Base-by-base conservation (phyloP, 2,113 vertebrate species). In the Siphamia tubifer region DNA sequence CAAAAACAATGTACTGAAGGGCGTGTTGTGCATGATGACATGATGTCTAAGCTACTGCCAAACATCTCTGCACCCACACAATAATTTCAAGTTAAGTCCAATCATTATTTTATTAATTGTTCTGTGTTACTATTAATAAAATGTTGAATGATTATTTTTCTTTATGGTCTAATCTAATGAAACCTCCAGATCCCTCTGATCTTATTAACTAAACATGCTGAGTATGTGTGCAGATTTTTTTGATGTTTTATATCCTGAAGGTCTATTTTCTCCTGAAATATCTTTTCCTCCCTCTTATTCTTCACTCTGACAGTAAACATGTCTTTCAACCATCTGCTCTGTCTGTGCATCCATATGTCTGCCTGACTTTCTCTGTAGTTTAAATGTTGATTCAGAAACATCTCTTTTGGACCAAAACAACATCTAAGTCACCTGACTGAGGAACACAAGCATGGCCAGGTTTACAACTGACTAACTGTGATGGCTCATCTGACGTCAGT, bases 161-260 rank as follows among this genome's bases (percentile, higher is more conserved):
- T 60, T 16, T 15, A 27, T 11, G 30, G 42, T 23, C 42, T 3
- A 42, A 23, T 47, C 42, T 36, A 2, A n/a, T 15, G 30, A 49
- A 67, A 28, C 17, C 28, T 79, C 61, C 85, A 85, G 74, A 79
- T 76, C 74, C 69, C 68, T 78, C 17, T 8, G 42, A 35, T 75
- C 49, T 61, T 69, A 67, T 81, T 66, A 72, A 66, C 21, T 3
- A 52, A 52, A 53, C 55, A 60, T 56, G 68, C 30, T 5, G 25
- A 44, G 12, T 4, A 9, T n/a, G 9, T 9, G 9, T 39, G 13
- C 53, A 9, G 43, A 53, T 53, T 28, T 56, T 47, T 67, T 52
- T 63, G 47, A 63, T 53, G 68, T 61, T 87, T 74, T 67, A 51
- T 74, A 54, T 81, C 63, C 70, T 68, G 2, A 56, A 73, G 62